Base-by-base conservation (phyloP, 1,140 invertebrate species). In the Drosophila obscura region DNA sequence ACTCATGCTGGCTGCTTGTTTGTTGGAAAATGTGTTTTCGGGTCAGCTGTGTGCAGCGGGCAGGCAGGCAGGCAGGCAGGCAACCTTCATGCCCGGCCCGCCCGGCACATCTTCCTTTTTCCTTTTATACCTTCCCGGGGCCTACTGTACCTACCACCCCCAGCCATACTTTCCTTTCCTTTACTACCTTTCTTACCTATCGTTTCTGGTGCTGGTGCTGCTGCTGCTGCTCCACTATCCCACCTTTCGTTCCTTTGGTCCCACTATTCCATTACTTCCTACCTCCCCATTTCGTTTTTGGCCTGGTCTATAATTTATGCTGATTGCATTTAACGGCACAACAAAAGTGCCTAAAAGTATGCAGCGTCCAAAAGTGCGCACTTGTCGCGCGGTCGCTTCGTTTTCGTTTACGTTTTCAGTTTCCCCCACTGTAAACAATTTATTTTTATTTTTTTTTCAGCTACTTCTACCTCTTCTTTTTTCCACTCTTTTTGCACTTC, bases 11-110 rank as follows among this genome's bases (percentile, higher is more conserved):
- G 24, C 46, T 61, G 55, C 57, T 71, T 44, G 44, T 62, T 67
- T 39, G 73, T 65, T 68, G 78, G 69, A 73, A 85, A 87, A 88
- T 88, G 83, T 89, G 83, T 88, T 88, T 88, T 88, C 79, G 80
- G 83, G 83, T 88, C 83, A 88, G 84, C 84, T 88, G 79, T 72
- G 82, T 39, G 35, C 35, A 39, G 4, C 8, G 8, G 8, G 28
- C 28, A 31, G 35, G 22, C 22, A 24, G 19, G 16, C 22, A 22
- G 22, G 22, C 22, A 22, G 22, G 16, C 31, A 39, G 35, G 35
- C 48, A 75, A 49, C 64, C 65, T 65, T 45, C 73, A 28, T 51
- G 49, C 44, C 46, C 31, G 31, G 19, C 19, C 9, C 31, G 3
- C 9, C 35, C n/a, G 35, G 35, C 35, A 39, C 8, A 39, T 39